Conservation (phyloP, 2,888 invertebrate genomes). For the Unio pictorum region DNA sequence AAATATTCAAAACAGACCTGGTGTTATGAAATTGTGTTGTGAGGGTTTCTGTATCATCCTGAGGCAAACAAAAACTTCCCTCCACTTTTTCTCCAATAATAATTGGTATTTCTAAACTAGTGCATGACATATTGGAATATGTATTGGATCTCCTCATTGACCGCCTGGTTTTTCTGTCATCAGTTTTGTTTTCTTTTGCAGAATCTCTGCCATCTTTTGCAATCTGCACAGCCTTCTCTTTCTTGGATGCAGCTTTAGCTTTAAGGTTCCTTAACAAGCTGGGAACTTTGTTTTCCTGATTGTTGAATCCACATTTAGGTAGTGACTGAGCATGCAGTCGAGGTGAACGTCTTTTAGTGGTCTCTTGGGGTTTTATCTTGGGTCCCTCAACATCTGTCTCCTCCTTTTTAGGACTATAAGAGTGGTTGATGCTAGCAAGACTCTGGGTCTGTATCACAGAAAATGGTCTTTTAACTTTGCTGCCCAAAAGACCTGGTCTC, state of each 20-base stretch:
- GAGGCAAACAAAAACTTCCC: conserved; percentile 5
- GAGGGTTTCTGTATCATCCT: no score
- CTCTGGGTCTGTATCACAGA: conserved; percentile 58
- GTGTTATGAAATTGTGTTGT: no score
- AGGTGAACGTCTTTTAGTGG: no score
- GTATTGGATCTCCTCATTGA: conserved; percentile 37
- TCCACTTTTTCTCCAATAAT: conserved; percentile 25
- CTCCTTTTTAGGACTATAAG: conserved; percentile 51
- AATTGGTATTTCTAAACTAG: conserved; percentile 25
- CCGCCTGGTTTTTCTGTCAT: conserved; percentile 14
- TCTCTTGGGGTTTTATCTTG: no score
- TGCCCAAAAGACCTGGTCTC: conserved; percentile 51
- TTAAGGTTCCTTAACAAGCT: no score
- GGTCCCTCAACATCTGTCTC: no score
- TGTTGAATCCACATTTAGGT: no score
- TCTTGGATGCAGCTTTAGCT: no score
- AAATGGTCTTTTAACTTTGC: conserved; percentile 45
- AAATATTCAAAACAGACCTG: no score
- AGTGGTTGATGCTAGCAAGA: conserved; percentile 51
- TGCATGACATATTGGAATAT: conserved; percentile 30
- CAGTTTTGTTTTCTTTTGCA: background rate
- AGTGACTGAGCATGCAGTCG: no score
- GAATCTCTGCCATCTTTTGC: background rate
- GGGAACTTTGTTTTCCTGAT: no score
- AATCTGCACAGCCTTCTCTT: no score